phyloP scores from a whole-genome alignment of 2,113 vertebrate genomes.

The Genyomyrus donnyi region DNA sequence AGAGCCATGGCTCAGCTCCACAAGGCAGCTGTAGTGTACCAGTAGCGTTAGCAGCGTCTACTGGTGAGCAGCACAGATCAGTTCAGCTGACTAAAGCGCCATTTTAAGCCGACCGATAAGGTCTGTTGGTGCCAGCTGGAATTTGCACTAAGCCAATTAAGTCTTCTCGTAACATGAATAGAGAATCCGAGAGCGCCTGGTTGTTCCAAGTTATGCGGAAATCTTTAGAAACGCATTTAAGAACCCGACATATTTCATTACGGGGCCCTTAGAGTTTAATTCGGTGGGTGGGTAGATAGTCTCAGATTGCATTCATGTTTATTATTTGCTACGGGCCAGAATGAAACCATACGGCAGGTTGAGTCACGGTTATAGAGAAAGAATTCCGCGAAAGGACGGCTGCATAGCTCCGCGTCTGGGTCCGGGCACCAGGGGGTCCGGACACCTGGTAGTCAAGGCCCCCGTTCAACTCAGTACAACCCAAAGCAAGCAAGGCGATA shows the following conservation, averaged over 20 bases:
- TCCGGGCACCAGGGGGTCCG: neutral
- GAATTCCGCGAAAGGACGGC: neutral
- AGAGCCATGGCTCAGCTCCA: neutral
- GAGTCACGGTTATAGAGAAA: neutral
- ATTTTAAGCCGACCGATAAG: conserved; percentile 1
- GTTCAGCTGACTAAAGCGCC: neutral
- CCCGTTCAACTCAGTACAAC: neutral
- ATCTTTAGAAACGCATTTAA: conserved; percentile 6
- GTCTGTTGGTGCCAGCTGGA: neutral
- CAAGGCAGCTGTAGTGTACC: neutral
- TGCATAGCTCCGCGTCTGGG: neutral
- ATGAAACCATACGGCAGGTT: neutral
- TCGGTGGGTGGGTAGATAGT: neutral
- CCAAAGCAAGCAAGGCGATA: neutral
- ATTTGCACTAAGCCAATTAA: conserved; percentile 5
- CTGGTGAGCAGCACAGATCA: neutral
- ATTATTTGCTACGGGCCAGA: neutral
- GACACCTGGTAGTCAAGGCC: neutral
- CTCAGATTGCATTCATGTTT: neutral
- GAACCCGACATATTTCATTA: neutral
- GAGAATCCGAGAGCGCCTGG: neutral
- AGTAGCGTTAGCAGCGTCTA: neutral
- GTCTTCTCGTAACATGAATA: conserved; percentile 1
- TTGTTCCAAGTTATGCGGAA: conserved; percentile 7
- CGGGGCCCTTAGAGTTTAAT: neutral